Evolutionary conservation across 2,888 invertebrate species (phyloP).

Genomic region (Sepiola atlantica): DNA sequence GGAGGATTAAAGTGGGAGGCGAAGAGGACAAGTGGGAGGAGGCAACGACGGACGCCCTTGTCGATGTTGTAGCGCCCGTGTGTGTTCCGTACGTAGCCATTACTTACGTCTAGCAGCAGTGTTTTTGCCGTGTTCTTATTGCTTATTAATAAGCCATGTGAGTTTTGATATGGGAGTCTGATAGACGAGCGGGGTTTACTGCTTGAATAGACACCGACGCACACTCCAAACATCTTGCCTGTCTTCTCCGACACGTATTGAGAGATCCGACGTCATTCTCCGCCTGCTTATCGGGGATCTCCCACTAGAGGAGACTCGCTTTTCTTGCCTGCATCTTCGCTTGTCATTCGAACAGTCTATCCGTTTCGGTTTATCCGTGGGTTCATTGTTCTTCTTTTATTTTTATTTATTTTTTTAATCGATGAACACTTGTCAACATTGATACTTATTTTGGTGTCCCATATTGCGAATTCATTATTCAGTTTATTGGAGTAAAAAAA

Average conservation of each 20-base stretch:
- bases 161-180: not conserved
- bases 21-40: not conserved
- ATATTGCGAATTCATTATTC: not conserved
- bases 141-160: slow-evolving; percentile 32
- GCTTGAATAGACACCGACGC: not conserved
- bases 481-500: too few species aligned
- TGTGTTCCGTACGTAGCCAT: not conserved
- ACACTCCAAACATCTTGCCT: not conserved
- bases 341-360: not conserved
- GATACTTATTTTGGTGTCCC: not conserved
- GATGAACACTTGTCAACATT: not conserved
- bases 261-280: not conserved
- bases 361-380: too few species aligned
- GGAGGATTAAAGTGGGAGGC: not conserved
- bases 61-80: not conserved
- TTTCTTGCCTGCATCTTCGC: not conserved
- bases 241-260: not conserved
- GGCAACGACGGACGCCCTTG: not conserved
- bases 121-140: not conserved
- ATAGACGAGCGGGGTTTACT: not conserved
- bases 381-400: too few species aligned
- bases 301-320: not conserved
- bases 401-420: not conserved
- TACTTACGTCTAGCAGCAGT: not conserved
- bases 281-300: not conserved